A percentile compares a stretch with the other conserved stretches of the same genome.
Evolutionary conservation across 2,888 invertebrate species (phyloP).

Genomic region (Unio pictorum): DNA sequence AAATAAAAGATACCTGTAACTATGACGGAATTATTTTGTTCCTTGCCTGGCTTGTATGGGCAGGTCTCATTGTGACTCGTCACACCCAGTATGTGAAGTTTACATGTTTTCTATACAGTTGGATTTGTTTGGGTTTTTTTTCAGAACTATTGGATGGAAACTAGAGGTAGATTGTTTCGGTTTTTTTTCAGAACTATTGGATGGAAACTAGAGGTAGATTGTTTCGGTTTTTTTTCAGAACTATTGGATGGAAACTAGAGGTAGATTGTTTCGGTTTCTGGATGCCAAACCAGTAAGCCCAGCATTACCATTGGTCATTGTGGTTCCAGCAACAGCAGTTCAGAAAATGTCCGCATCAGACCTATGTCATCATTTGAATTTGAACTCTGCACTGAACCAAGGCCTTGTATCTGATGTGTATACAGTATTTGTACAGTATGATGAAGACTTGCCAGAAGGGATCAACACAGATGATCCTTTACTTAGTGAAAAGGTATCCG

Average conservation of each 20-base stretch:
- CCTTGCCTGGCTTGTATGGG: neutral
- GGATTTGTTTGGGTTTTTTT: slow-evolving; percentile 5
- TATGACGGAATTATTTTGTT: too few species aligned
- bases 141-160: slow-evolving; percentile 46
- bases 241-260: slow-evolving; percentile 45
- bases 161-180: slow-evolving; percentile 38
- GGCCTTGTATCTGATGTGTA: slow-evolving; percentile 41
- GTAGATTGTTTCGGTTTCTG: slow-evolving; percentile 45
- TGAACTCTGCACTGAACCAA: slow-evolving; percentile 36
- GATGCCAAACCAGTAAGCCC: slow-evolving; percentile 46
- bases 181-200: slow-evolving; percentile 43
- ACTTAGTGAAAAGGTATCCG: slow-evolving; percentile 33
- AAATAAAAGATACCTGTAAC: too few species aligned
- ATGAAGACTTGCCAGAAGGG: slow-evolving; percentile 13
- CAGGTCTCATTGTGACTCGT: neutral
- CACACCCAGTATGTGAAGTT: neutral
- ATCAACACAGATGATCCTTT: slow-evolving; percentile 28
- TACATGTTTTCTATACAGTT: neutral
- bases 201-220: slow-evolving; percentile 40
- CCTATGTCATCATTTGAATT: slow-evolving; percentile 17
- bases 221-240: slow-evolving; percentile 37
- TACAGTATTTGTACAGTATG: slow-evolving; percentile 25
- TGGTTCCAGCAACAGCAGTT: slow-evolving; percentile 40
- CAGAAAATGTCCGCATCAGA: slow-evolving; percentile 17
- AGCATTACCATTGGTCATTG: slow-evolving; percentile 54